Evolutionary conservation across 2,797 vertebrate species (phyloP).

Genomic region (Carapus acus): DNA sequence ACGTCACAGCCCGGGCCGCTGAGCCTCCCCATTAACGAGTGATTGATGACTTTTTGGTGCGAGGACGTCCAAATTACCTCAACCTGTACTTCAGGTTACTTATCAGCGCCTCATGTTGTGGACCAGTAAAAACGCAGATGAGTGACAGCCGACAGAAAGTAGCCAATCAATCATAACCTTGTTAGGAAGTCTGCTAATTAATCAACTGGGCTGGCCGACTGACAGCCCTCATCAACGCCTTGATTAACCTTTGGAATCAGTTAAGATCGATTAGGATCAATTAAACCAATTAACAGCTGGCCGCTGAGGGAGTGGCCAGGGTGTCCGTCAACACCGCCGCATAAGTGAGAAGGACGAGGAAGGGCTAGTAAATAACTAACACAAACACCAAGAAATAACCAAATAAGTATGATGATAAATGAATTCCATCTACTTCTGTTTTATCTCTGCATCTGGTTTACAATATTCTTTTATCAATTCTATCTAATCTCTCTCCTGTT

Average conservation of each 20-base stretch:
- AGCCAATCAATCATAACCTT: slow-evolving; percentile 55
- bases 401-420: too few relatives aligned
- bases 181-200: slow-evolving; percentile 54
- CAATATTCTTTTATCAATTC: too few relatives aligned
- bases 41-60: too few relatives aligned
- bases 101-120: too few relatives aligned
- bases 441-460: too few relatives aligned
- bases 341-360: neutral
- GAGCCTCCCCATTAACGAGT: too few relatives aligned
- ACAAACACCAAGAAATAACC: too few relatives aligned
- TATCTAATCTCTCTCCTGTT: too few relatives aligned
- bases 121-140: slow-evolving; percentile 32
- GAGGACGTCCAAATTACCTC: too few relatives aligned
- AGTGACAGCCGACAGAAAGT: slow-evolving; percentile 61
- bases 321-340: slow-evolving; percentile 40
- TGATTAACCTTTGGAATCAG: slow-evolving; percentile 65
- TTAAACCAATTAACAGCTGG: slow-evolving; percentile 50
- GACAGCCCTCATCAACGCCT: slow-evolving; percentile 58
- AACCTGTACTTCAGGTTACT: neutral
- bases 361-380: neutral
- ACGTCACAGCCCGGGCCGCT: too few relatives aligned
- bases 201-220: slow-evolving; percentile 54
- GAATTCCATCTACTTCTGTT: too few relatives aligned
- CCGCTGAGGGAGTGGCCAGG: slow-evolving; percentile 45
- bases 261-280: slow-evolving; percentile 49